Percentiles rank a stretch among this genome's conserved stretches.
phyloP scores from a whole-genome alignment of 2,797 vertebrate genomes.

The Hippopotamyrus pictus region DNA sequence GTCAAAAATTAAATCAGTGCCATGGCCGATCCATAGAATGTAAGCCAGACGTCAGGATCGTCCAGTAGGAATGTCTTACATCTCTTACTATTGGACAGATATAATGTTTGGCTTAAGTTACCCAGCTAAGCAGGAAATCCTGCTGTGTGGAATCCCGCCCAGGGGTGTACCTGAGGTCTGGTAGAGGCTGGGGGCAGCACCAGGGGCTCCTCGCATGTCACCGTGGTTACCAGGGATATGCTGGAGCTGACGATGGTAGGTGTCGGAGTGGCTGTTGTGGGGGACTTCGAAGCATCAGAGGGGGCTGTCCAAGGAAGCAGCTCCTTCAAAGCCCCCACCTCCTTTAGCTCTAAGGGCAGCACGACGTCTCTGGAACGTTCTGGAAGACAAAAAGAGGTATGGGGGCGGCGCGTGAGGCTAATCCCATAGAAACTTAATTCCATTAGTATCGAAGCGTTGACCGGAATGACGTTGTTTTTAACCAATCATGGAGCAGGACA shows the following conservation, averaged over 20 bases:
- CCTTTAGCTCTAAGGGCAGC: constrained; percentile 69
- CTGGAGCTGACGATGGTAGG: constrained; percentile 49
- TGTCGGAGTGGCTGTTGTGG: constrained; percentile 50
- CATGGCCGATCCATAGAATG: background rate
- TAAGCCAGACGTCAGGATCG: background rate
- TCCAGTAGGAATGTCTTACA: background rate
- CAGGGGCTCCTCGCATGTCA: constrained; percentile 73
- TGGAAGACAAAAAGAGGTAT: constrained; percentile 20
- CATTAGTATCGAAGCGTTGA: background rate
- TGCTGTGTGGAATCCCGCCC: background rate
- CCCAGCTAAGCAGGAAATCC: background rate
- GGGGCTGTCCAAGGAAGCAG: constrained; percentile 40
- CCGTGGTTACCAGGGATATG: constrained; percentile 64
- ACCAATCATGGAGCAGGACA: background rate
- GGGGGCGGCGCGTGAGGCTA: background rate
- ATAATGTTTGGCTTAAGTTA: background rate
- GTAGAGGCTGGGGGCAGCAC: constrained; percentile 69
- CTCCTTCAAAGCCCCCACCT: constrained; percentile 59
- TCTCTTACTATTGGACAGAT: background rate
- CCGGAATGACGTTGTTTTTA: background rate
- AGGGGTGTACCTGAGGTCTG: constrained; percentile 72
- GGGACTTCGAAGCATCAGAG: constrained; percentile 27
- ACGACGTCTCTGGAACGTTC: constrained; percentile 55
- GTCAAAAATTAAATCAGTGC: background rate
- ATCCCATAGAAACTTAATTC: background rate